Conservation (phyloP, 2,113 vertebrate species). For the Mionectes macconnelli region DNA sequence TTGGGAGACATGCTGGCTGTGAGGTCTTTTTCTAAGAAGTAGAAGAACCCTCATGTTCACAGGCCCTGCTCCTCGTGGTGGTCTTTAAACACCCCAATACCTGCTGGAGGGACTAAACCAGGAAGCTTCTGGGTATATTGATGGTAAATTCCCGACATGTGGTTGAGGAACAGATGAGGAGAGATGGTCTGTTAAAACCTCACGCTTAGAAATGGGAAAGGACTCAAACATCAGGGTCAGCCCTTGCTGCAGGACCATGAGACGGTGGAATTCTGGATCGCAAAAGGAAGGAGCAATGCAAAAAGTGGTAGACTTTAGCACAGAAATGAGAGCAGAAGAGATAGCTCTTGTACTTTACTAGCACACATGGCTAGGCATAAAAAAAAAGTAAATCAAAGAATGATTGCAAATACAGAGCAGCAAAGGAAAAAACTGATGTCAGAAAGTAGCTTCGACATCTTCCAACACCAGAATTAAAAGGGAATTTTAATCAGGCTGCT, state of each 20-base stretch:
- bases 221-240: background rate
- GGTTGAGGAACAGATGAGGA: background rate
- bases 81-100: background rate
- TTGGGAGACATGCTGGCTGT: too few species aligned
- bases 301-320: background rate
- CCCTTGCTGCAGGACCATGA: background rate
- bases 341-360: background rate
- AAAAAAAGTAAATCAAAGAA: background rate
- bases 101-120: background rate
- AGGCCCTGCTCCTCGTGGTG: background rate
- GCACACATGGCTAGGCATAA: background rate
- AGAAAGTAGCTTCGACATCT: background rate
- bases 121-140: background rate
- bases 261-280: background rate
- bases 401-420: background rate
- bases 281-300: background rate
- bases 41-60: background rate
- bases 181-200: background rate
- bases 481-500: background rate
- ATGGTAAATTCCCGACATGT: background rate
- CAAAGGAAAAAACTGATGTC: background rate
- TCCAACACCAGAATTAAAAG: background rate
- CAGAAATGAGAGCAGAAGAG: background rate
- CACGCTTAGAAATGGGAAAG: background rate
- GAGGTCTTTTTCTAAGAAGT: background rate